phyloP scores from a whole-genome alignment of 2,113 vertebrate species.

The Melanerpes aurifrons region DNA sequence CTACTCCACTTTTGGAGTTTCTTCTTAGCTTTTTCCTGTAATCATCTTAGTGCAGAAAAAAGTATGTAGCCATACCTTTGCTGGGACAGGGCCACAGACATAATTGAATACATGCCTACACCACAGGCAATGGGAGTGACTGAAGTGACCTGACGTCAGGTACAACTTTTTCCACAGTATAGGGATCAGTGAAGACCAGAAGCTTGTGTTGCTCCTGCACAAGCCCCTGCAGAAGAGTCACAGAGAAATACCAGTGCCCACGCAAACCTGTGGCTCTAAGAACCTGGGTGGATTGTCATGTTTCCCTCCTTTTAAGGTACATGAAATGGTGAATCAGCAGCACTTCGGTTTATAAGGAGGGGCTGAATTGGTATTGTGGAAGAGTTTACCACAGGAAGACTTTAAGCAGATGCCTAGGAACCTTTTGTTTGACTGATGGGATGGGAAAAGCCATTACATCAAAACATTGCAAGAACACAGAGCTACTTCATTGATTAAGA shows the following conservation, averaged over 20 bases:
- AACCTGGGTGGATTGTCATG: background rate
- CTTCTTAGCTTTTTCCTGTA: background rate
- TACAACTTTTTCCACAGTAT: background rate
- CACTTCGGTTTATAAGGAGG: background rate
- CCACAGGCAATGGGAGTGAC: background rate
- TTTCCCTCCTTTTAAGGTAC: background rate
- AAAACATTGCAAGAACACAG: background rate
- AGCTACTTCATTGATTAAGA: background rate
- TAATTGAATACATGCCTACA: background rate
- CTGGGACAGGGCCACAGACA: background rate
- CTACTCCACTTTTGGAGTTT: background rate
- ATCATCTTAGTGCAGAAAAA: background rate
- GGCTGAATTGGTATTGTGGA: background rate
- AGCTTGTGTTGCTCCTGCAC: background rate
- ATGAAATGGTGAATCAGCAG: background rate
- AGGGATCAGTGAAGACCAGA: background rate
- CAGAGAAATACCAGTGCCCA: background rate
- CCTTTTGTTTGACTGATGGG: accelerated
- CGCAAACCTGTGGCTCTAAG: background rate
- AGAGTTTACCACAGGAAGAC: background rate
- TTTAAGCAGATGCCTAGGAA: background rate
- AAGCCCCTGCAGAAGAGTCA: accelerated
- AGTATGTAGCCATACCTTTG: background rate
- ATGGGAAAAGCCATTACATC: background rate
- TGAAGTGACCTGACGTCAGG: background rate